phyloP scores from a whole-genome alignment of 2,113 vertebrate species.

The Otus sunia region DNA sequence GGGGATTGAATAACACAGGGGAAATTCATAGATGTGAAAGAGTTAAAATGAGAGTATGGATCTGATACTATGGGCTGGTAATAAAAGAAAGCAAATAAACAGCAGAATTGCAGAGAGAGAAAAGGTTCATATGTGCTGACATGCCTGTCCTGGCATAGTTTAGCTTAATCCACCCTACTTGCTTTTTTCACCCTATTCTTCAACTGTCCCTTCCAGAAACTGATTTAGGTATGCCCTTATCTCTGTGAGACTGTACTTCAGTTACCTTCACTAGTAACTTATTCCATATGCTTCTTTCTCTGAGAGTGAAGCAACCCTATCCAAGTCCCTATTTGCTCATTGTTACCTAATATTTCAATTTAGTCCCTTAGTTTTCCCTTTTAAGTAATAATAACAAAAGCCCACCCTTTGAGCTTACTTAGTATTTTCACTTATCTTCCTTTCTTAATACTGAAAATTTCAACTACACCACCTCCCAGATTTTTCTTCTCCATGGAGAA shows the following conservation, averaged over 20 bases:
- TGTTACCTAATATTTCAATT: conserved; percentile 60
- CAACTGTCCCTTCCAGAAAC: conserved; percentile 28
- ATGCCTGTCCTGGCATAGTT: background rate
- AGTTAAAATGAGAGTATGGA: background rate
- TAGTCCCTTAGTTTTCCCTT: background rate
- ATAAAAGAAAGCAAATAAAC: background rate
- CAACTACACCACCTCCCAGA: background rate
- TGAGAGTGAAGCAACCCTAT: background rate
- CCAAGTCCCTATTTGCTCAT: background rate
- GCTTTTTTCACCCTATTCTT: conserved; percentile 54
- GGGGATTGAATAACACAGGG: background rate
- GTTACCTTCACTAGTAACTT: conserved; percentile 47
- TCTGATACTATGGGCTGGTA: background rate
- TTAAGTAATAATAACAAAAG: conserved; percentile 38
- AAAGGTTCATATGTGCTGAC: background rate
- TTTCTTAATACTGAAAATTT: background rate
- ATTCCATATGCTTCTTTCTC: conserved; percentile 41
- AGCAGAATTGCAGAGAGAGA: background rate
- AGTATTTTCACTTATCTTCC: conserved; percentile 5
- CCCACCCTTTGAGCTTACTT: background rate
- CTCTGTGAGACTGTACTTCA: conserved; percentile 10
- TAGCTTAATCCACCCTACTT: background rate
- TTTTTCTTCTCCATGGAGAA: background rate
- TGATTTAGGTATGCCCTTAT: conserved; percentile 43
- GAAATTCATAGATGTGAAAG: background rate